These are phyloP conservation scores for Teinopalpus imperialis DNA, from an alignment of 2,888 invertebrate genomes.

Conservation along the genomic window DNA sequence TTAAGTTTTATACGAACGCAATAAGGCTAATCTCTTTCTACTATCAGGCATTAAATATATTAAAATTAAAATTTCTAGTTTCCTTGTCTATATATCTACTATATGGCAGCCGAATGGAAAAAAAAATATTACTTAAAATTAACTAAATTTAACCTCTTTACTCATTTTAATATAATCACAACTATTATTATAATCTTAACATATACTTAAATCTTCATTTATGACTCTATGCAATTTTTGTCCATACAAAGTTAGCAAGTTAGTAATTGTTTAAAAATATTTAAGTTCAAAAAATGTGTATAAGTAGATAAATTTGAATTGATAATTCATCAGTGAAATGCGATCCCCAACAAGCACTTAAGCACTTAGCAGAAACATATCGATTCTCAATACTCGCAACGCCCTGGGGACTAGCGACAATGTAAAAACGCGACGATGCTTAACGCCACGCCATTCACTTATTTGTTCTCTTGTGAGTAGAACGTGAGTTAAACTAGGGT, in stretches of 20 bases:
- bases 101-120: too few relatives aligned
- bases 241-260: too few relatives aligned
- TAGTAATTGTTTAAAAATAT: background rate
- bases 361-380: slow-evolving; percentile 79
- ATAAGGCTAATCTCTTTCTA: too few relatives aligned
- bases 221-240: too few relatives aligned
- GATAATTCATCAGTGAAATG: slow-evolving; percentile 70
- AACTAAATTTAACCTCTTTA: too few relatives aligned
- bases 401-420: slow-evolving; percentile 71
- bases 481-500: slow-evolving; percentile 66
- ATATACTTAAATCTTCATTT: too few relatives aligned
- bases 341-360: slow-evolving; percentile 76
- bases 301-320: slow-evolving; percentile 52
- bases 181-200: too few relatives aligned
- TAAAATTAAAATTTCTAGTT: too few relatives aligned
- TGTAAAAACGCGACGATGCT: slow-evolving; percentile 70
- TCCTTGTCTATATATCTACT: too few relatives aligned
- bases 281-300: slow-evolving; percentile 35
- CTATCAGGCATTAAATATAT: too few relatives aligned
- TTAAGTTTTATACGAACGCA: slow-evolving; percentile 15
- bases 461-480: slow-evolving; percentile 62
- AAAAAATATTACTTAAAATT: too few relatives aligned
- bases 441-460: slow-evolving; percentile 63
- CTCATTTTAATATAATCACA: too few relatives aligned
- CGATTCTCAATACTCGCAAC: slow-evolving; percentile 69